These are phyloP conservation scores for Chrysogorgia sp. DNA, from an alignment of 92 coral and sea anemone species.

Conservation along the genomic window DNA sequence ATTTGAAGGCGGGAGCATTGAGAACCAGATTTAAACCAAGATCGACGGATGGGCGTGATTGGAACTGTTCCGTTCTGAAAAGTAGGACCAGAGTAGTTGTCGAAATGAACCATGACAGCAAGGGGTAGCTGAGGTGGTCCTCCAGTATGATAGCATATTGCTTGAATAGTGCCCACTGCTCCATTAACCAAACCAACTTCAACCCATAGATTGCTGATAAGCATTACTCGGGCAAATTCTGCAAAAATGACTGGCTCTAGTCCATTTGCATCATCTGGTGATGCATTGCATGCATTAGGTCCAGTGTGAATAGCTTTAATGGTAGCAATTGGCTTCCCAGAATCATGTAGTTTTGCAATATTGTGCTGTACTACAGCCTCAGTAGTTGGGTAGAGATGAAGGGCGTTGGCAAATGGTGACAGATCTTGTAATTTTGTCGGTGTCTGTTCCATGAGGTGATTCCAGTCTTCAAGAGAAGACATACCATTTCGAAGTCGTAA, in stretches of 20 bases:
- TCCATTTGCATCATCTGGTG: conserved; percentile 13
- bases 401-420: conserved; percentile 38
- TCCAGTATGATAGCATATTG: conserved; percentile 48
- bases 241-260: conserved; percentile 48
- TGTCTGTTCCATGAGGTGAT: conserved; percentile 28
- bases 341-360: conserved; percentile 19
- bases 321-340: conserved; percentile 46
- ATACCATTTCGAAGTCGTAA: conserved; percentile 27
- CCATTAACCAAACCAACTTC: conserved; percentile 53
- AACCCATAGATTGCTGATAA: conserved; percentile 50
- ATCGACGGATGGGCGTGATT: conserved; percentile 45
- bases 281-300: conserved; percentile 29
- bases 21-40: conserved; percentile 46
- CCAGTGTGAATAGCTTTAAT: conserved; percentile 49
- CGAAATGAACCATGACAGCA: conserved; percentile 58
- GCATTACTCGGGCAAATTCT: conserved; percentile 45
- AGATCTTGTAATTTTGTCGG: conserved; percentile 33
- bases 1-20: conserved; percentile 57
- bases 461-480: conserved; percentile 23
- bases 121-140: conserved; percentile 63
- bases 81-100: conserved; percentile 58
- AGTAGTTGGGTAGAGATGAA: conserved; percentile 29
- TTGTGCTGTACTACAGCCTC: conserved; percentile 30
- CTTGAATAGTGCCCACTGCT: conserved; percentile 53
- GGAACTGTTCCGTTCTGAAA: conserved; percentile 50